phyloP scores from a whole-genome alignment of 1,140 invertebrate species.

The Drosophila lini region DNA sequence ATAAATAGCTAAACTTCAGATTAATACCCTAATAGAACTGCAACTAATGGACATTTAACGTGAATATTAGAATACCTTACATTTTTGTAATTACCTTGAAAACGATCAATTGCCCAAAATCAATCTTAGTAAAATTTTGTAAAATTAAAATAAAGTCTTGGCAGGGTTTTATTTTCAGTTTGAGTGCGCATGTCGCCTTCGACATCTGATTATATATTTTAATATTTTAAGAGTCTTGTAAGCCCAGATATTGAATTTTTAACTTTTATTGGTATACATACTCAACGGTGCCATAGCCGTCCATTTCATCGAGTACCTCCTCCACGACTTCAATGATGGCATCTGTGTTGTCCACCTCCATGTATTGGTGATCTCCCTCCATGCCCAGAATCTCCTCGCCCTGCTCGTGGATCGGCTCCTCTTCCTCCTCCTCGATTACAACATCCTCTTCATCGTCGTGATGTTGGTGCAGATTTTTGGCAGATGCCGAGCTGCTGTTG shows the following conservation, averaged over 20 bases:
- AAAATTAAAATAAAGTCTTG: no score
- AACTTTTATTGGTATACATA: constrained; percentile 33
- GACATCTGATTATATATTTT: no score
- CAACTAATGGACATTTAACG: not conserved
- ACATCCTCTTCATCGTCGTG: constrained; percentile 45
- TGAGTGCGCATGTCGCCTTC: no score
- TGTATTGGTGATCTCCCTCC: constrained; percentile 37
- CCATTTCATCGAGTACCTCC: constrained; percentile 57
- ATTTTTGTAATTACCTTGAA: no score
- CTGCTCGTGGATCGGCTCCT: constrained; percentile 28
- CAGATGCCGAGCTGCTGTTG: constrained; percentile 9
- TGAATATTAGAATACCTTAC: not conserved
- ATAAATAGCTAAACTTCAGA: not conserved
- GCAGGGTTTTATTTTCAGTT: no score
- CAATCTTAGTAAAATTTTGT: no score
- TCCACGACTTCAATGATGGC: constrained; percentile 71
- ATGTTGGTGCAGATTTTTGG: not conserved
- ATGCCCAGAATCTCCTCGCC: constrained; percentile 15
- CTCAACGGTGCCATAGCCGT: constrained; percentile 57
- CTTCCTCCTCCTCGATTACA: constrained; percentile 48
- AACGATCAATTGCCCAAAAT: no score
- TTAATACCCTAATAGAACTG: not conserved
- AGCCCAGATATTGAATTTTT: no score
- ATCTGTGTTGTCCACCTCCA: constrained; percentile 64
- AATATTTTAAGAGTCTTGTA: no score